Conservation (phyloP, 2,888 invertebrate genomes). For the Chloroclystis v-ata region DNA sequence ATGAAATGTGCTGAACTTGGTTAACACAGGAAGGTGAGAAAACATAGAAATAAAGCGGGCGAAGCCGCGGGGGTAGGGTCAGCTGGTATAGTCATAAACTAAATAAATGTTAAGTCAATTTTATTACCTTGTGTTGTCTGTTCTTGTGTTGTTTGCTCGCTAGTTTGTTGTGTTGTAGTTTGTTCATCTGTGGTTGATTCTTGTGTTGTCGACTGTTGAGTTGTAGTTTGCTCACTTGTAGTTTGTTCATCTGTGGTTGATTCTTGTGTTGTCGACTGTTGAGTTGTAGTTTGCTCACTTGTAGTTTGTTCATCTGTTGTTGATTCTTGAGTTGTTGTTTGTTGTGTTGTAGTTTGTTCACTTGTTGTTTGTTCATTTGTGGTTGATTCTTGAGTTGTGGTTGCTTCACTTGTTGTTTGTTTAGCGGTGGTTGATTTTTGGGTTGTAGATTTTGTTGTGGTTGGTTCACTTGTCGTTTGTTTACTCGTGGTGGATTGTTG, state of each 20-base stretch:
- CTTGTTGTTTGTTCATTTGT: slow-evolving; percentile 29
- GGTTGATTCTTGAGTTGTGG: slow-evolving; percentile 28
- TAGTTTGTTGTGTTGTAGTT: slow-evolving; percentile 31
- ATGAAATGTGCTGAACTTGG: too few relatives aligned
- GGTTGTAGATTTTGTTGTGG: too few relatives aligned
- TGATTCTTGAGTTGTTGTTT: slow-evolving; percentile 26
- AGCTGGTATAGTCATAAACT: too few relatives aligned
- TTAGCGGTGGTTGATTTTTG: slow-evolving; percentile 29
- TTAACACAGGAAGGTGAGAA: too few relatives aligned
- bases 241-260: slow-evolving; percentile 34
- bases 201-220: slow-evolving; percentile 34
- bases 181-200: slow-evolving; percentile 31
- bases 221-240: slow-evolving; percentile 27
- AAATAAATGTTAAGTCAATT: too few relatives aligned
- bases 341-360: slow-evolving; percentile 30
- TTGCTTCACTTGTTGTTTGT: slow-evolving; percentile 27
- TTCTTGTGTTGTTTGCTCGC: slow-evolving; percentile 28
- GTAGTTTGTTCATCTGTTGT: slow-evolving; percentile 23
- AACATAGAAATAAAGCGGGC: too few relatives aligned
- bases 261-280: slow-evolving; percentile 28
- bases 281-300: slow-evolving; percentile 22
- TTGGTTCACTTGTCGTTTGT: slow-evolving; percentile 38
- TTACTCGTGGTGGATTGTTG: slow-evolving; percentile 16
- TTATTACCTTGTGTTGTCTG: slow-evolving; percentile 30
- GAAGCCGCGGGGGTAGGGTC: too few relatives aligned